Base-by-base conservation (phyloP, 2,888 invertebrate genomes). In the Agrochola litura region DNA sequence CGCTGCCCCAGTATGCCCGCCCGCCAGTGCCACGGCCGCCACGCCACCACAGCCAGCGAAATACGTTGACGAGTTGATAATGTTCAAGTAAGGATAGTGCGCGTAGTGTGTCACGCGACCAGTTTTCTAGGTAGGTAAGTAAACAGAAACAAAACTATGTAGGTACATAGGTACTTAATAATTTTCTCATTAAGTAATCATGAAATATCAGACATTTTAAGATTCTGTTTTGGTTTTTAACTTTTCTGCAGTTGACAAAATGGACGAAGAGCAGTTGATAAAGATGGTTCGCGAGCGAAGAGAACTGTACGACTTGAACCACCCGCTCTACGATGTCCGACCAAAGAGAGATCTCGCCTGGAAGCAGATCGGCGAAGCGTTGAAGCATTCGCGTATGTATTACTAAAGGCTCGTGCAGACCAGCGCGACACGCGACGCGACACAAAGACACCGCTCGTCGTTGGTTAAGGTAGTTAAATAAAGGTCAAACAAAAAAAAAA, bases 221-320 rank as follows among this genome's bases (percentile, higher is more conserved):
- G 19, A 66, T 12, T 43, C 25, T 49, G 22, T 30, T 22, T 52
- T 49, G 14, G 12, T 25, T 49, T 67, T 43, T 37, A 52, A 30
- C 25, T 37, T 63, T 56, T 58, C 49, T 37, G 8, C 61, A 70
- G 79, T 52, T 43, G 6, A 22, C 19, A 37, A 54, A 54, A 81
- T 81, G 83, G 79, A 83, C 37, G 81, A 81, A 41, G 78, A 77
- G 46, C 61, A 66, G 70, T 77, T 81, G 43, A 81, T 81, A 71
- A 81, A 58, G 22, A 66, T 83, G 66, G 78, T 81, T 43, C 81
- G 83, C 19, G 83, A 70, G 9, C 83, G 83, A 66, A 70, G 52
- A 71, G 78, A 71, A n/a, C 83, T 81, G 19, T 81, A 83, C n/a
- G 81, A 81, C 30, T n/a, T 81, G 9, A 81, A 81, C 37, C 78